Evolutionary conservation across 2,888 invertebrate genomes (phyloP).

Genomic region (Trypoxylon attenuatum): DNA sequence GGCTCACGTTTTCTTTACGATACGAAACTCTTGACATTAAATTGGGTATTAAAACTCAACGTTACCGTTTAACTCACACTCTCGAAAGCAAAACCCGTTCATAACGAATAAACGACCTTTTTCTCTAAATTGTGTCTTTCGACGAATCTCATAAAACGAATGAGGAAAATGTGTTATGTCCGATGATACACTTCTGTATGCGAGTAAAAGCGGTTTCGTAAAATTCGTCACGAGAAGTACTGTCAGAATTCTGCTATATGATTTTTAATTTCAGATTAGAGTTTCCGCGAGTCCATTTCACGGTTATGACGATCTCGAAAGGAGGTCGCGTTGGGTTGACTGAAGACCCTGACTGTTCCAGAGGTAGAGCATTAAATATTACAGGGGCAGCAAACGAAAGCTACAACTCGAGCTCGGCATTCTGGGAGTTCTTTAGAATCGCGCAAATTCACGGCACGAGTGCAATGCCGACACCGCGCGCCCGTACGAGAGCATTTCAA

Average conservation of each 20-base stretch:
- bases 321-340: constrained; percentile 41
- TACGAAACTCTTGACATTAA: neutral
- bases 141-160: too few species aligned
- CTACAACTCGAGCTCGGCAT: constrained; percentile 39
- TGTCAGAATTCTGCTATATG: neutral
- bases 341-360: constrained; percentile 42
- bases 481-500: constrained; percentile 5
- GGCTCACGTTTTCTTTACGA: constrained; percentile 1
- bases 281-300: constrained; percentile 35
- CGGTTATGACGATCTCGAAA: constrained; percentile 28
- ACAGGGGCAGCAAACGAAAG: constrained; percentile 44
- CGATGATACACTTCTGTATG: too few species aligned
- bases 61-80: too few species aligned
- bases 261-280: constrained; percentile 18
- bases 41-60: too few species aligned
- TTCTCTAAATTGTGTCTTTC: too few species aligned
- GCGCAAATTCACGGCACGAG: constrained; percentile 34
- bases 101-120: too few species aligned
- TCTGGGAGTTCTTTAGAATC: constrained; percentile 48
- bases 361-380: constrained; percentile 45
- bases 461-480: constrained; percentile 3
- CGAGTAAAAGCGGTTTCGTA: too few species aligned
- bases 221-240: too few species aligned
- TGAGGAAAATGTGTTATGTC: too few species aligned
- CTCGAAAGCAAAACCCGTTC: too few species aligned